These are phyloP conservation scores for Carcharodon carcharias DNA, from an alignment of 2,797 vertebrate genomes.

Conservation along the genomic window DNA sequence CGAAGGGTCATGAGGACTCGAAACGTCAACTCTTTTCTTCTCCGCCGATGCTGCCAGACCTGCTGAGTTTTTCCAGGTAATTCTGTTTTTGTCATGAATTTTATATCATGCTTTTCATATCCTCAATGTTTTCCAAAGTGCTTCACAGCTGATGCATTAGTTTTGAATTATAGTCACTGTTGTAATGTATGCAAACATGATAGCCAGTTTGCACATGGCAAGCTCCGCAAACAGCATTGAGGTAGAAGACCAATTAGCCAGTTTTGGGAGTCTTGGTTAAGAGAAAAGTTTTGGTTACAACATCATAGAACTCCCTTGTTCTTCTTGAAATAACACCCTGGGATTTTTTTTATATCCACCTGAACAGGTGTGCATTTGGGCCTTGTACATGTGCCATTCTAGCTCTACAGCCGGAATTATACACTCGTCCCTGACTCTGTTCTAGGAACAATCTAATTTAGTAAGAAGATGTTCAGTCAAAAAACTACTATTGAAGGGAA, in stretches of 20 bases:
- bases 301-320: no score
- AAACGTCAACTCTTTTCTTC: no score
- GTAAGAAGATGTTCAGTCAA: neutral
- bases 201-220: neutral
- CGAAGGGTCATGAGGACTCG: no score
- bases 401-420: neutral
- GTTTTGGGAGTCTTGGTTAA: neutral
- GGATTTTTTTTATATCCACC: neutral
- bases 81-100: no score
- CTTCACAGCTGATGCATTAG: neutral
- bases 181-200: neutral
- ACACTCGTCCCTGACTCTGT: neutral
- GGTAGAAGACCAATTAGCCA: neutral
- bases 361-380: neutral
- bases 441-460: neutral
- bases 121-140: no score
- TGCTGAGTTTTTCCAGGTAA: no score
- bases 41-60: no score
- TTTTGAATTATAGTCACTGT: neutral
- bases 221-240: neutral
- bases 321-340: neutral
- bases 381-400: neutral
- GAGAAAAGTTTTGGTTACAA: neutral
- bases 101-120: neutral
- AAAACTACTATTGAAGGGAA: neutral